These are phyloP conservation scores for Charina bottae DNA, from an alignment of 2,113 vertebrate species.

Conservation along the genomic window DNA sequence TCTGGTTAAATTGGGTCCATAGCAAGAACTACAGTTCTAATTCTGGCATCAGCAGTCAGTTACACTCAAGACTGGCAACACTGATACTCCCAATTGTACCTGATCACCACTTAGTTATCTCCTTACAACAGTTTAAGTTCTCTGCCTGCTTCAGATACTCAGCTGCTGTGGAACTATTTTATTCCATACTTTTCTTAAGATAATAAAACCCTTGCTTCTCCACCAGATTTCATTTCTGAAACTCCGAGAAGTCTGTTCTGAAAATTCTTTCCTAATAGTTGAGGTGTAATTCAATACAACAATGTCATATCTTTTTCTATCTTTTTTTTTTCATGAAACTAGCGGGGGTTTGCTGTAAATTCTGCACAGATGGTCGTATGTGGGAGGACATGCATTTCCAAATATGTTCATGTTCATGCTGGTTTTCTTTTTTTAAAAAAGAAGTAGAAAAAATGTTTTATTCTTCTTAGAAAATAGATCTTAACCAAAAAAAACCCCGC, in stretches of 20 bases:
- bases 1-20: not conserved
- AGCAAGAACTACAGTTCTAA: not conserved
- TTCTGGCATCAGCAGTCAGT: not conserved
- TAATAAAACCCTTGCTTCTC: not conserved
- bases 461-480: not conserved
- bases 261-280: constrained; percentile 32
- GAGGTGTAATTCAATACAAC: constrained; percentile 28
- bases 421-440: not conserved
- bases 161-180: not conserved
- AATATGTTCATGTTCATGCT: constrained; percentile 12
- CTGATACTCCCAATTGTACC: not conserved
- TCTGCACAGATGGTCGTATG: not conserved
- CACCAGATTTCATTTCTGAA: constrained; percentile 5
- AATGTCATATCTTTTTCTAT: constrained; percentile 16
- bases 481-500: not conserved
- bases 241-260: not conserved
- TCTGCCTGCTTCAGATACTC: not conserved
- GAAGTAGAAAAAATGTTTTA: not conserved
- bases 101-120: not conserved
- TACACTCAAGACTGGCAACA: not conserved
- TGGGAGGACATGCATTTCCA: constrained; percentile 13
- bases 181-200: not conserved
- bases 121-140: not conserved
- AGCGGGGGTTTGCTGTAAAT: constrained; percentile 19
- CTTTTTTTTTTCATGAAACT: constrained; percentile 14